These are phyloP conservation scores for Pheosia gnoma DNA, from an alignment of 2,888 invertebrate genomes.

Conservation along the genomic window DNA sequence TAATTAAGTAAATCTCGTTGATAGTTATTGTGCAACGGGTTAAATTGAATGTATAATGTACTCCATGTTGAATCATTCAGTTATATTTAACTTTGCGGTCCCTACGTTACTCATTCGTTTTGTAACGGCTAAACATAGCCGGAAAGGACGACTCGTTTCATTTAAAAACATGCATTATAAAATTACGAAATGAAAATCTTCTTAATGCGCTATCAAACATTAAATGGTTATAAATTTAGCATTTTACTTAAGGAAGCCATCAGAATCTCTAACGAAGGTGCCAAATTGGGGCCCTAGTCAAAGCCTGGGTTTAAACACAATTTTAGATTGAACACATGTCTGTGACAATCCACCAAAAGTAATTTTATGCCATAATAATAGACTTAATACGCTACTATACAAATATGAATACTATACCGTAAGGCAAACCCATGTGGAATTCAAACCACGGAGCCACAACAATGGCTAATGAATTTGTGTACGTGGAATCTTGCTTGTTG, in stretches of 20 bases:
- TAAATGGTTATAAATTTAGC: neutral
- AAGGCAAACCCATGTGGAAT: neutral
- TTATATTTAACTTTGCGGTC: constrained; percentile 7
- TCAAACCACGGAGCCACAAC: neutral
- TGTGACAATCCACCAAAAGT: neutral
- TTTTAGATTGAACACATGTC: no score
- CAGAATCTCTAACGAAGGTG: no score
- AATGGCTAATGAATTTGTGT: constrained; percentile 3
- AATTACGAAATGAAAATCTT: neutral
- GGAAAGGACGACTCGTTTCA: neutral
- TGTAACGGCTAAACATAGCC: constrained; percentile 7
- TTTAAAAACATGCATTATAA: neutral
- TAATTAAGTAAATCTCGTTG: neutral
- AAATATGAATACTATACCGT: neutral
- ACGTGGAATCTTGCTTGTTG: neutral
- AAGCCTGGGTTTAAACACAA: no score
- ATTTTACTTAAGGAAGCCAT: no score
- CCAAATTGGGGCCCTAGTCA: no score
- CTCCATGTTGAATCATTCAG: neutral
- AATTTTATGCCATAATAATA: neutral
- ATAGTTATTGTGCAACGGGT: neutral
- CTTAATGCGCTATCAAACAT: neutral
- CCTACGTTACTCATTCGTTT: constrained; percentile 6
- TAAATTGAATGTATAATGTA: constrained; percentile 1
- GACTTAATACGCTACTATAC: neutral